Evolutionary conservation across 2,888 invertebrate species (phyloP), one percentile per base, ranked within the genome.

Genomic region (Drosophila trichaetosa): DNA sequence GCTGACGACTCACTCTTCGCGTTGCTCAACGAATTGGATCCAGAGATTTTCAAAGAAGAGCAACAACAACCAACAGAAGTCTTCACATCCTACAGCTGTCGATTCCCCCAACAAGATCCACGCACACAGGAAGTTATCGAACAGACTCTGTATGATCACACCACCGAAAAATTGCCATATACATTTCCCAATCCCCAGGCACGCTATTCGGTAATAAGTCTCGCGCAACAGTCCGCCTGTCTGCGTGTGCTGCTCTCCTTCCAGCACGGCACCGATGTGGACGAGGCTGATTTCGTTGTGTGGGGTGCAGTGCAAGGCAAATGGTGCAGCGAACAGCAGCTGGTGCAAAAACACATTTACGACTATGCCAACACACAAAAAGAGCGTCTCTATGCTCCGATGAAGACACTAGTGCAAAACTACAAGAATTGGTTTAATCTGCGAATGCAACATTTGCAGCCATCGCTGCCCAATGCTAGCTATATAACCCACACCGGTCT

Each of bases 401-500:
- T 87, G 57, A 76, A 79, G 7, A 71, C 60, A 1, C 53, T 91
- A 1, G 81, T 86, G 0, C 51, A 46, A 0, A 62, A 73, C 2
- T 93, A 92, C 34, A 65, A 76, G n/a, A 69, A 68, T 8, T 90
- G 88, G 73, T 93, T 89, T 53, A 56, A 71, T 0, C 27, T 31
- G 2, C 66, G 67, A 33, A 24, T 75, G 1, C 21, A 72, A 6
- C 33, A 58, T 6, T 36, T 91, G 2, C 38, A 81, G n/a, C 29
- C 62, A 0, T 59, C 51, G 2, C 48, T 84, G 11, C 59, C 66
- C 2, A 70, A 84, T 24, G 60, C 53, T 1, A 58, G 65, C 5
- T 92, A 89, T 40, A 73, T 82, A 21, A 91, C 92, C 5, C 67
- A 85, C 31, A 79, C 83, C 0, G 93, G 93, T 0, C 62, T 92